Conservation (phyloP, 2,888 invertebrate genomes). For the Litoditis marina region DNA sequence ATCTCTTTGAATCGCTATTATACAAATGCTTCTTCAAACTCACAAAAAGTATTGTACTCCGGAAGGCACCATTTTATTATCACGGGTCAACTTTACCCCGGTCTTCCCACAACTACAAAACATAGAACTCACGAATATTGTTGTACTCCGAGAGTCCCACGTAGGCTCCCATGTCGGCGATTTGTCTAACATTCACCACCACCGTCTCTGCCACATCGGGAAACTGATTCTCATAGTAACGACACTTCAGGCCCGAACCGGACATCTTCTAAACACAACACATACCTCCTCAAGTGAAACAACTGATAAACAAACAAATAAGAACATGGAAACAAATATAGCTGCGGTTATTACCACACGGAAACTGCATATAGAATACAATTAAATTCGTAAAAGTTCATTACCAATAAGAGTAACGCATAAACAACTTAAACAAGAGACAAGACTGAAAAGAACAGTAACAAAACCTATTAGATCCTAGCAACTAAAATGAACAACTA, state of each 20-base stretch:
- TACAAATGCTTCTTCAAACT: no score
- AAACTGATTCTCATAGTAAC: constrained; percentile 94
- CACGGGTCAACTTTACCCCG: no score
- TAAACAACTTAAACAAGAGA: constrained; percentile 1
- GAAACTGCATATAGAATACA: background rate
- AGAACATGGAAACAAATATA: background rate
- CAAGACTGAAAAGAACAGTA: constrained; percentile 7
- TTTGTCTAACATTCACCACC: constrained; percentile 80
- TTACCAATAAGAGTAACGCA: no score
- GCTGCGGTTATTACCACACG: background rate
- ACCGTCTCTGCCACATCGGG: constrained; percentile 99
- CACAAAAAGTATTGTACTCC: no score
- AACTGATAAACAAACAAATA: no score
- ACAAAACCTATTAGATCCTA: constrained; percentile 10
- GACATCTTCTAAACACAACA: constrained; percentile 14
- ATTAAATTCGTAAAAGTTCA: background rate
- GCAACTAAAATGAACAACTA: no score
- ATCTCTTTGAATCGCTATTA: no score
- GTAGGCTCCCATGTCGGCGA: constrained; percentile 99
- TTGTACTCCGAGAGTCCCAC: constrained; percentile 96
- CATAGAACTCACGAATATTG: constrained; percentile 77
- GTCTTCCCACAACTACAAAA: no score
- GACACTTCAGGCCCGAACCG: constrained; percentile 70
- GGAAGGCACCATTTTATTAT: no score
- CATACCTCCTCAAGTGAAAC: no score